Evolutionary conservation across 2,888 invertebrate species (phyloP).

Genomic region (Panopea generosa): DNA sequence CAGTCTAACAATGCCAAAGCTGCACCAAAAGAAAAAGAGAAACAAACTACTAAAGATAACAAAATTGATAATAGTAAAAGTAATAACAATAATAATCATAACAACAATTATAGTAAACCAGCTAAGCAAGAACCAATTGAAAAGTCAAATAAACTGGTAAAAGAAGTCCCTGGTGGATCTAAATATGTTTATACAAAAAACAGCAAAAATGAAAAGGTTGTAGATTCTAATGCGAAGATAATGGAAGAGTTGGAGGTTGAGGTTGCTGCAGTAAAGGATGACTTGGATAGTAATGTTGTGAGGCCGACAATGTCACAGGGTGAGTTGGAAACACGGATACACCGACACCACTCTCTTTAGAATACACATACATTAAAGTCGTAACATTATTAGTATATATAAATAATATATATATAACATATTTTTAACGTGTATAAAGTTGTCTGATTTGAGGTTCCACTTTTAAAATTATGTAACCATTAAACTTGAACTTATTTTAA

Average conservation of each 20-base stretch:
- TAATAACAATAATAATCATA: no score
- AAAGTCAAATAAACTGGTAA: neutral
- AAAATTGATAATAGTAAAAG: no score
- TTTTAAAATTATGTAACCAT: no score
- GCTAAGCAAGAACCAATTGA: no score
- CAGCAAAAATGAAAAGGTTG: neutral
- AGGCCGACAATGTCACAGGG: neutral
- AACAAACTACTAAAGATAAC: no score
- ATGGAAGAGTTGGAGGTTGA: conserved; percentile 20
- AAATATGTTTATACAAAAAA: conserved; percentile 16
- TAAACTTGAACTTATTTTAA: no score
- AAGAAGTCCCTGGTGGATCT: conserved; percentile 6
- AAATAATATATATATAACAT: no score
- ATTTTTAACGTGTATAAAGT: no score
- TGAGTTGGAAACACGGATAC: conserved; percentile 10
- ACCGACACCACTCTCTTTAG: neutral
- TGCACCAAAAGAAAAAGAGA: neutral
- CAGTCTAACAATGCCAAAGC: neutral
- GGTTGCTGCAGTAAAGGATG: neutral
- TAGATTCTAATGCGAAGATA: conserved; percentile 35
- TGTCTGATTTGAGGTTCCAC: no score
- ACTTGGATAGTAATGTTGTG: neutral
- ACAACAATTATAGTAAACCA: no score
- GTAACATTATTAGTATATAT: neutral
- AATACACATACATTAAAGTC: no score